Percentiles rank a stretch among this genome's conserved stretches.
phyloP scores from a whole-genome alignment of 2,797 vertebrate species.

The Jordanella pulchra region DNA sequence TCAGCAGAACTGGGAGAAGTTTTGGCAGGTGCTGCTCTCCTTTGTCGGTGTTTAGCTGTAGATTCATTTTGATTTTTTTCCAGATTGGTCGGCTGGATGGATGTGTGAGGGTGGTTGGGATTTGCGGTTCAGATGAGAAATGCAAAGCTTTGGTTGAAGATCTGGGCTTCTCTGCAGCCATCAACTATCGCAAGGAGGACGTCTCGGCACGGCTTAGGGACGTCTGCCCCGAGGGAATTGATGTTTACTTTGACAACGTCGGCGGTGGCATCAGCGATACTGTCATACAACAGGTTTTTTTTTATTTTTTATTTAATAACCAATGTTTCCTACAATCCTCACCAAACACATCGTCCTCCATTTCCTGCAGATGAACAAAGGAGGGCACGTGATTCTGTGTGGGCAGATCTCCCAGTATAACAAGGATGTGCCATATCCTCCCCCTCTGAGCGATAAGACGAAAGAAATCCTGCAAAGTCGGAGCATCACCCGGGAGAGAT shows the following conservation, averaged over 20 bases:
- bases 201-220: slow-evolving; percentile 79
- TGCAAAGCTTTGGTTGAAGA: slow-evolving; percentile 86
- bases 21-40: too few relatives aligned
- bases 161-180: slow-evolving; percentile 86
- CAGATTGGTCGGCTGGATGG: slow-evolving; percentile 90
- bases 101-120: slow-evolving; percentile 89
- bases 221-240: slow-evolving; percentile 86
- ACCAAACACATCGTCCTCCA: background rate
- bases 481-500: slow-evolving; percentile 90
- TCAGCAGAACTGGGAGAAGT: too few relatives aligned
- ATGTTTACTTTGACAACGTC: slow-evolving; percentile 97
- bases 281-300: slow-evolving; percentile 88
- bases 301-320: background rate
- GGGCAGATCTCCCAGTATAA: slow-evolving; percentile 98
- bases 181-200: slow-evolving; percentile 88
- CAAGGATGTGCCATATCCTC: slow-evolving; percentile 92
- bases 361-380: slow-evolving; percentile 86
- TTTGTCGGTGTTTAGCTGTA: too few relatives aligned
- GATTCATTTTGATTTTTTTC: background rate
- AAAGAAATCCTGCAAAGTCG: slow-evolving; percentile 78
- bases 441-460: slow-evolving; percentile 79
- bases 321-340: background rate
- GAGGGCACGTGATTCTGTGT: slow-evolving; percentile 89
- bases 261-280: slow-evolving; percentile 89
- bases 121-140: slow-evolving; percentile 92